A percentile compares a stretch with the other conserved stretches of the same genome.
These are phyloP conservation scores for Alosa sapidissima DNA, from an alignment of 2,797 vertebrate genomes.

Conservation along the genomic window DNA sequence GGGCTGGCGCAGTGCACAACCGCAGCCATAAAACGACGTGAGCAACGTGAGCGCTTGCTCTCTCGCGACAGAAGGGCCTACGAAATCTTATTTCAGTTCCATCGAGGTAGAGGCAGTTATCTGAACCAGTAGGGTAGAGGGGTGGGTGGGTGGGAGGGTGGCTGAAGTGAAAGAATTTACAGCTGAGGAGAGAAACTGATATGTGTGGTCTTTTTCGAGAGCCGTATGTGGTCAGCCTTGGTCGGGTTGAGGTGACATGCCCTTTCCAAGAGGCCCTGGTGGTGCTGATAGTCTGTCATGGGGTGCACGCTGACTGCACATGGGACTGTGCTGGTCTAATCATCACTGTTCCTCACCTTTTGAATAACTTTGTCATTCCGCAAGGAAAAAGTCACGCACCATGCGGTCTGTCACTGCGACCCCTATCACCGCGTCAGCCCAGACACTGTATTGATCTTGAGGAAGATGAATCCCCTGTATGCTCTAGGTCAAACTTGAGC, in stretches of 20 bases:
- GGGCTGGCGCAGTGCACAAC: background rate
- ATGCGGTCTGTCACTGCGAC: background rate
- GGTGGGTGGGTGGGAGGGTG: background rate
- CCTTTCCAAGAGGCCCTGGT: background rate
- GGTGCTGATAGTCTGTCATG: background rate
- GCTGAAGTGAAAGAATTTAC: background rate
- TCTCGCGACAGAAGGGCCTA: background rate
- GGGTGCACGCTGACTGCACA: background rate
- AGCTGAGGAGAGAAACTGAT: background rate
- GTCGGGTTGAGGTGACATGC: background rate
- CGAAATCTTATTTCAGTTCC: constrained; percentile 5
- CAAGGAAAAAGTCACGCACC: background rate
- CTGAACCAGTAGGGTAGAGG: background rate
- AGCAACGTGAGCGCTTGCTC: background rate
- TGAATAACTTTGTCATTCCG: background rate
- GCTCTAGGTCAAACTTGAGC: background rate
- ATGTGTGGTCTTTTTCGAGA: background rate
- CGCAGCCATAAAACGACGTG: background rate
- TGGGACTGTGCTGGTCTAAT: background rate
- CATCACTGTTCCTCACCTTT: background rate
- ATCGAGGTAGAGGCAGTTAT: background rate
- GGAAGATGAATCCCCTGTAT: background rate
- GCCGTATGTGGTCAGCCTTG: background rate
- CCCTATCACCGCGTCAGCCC: background rate
- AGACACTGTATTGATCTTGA: background rate